Evolutionary conservation across 2,113 vertebrate genomes (phyloP).

Genomic region (Neotragus pygmaeus): DNA sequence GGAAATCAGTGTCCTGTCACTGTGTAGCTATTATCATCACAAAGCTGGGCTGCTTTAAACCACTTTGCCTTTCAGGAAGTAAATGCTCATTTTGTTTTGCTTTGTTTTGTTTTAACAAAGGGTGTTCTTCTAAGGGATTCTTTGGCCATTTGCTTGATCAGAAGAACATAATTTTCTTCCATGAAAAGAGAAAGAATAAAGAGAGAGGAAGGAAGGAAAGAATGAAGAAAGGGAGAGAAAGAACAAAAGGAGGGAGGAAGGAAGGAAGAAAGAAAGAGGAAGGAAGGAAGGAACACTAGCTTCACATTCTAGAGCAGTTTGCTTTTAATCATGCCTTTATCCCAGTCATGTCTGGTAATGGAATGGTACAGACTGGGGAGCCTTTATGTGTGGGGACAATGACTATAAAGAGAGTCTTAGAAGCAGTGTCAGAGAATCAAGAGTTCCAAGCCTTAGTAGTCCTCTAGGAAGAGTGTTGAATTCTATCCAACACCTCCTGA

Average conservation of each 20-base stretch:
- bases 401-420: background rate
- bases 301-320: background rate
- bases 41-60: background rate
- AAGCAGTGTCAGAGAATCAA: background rate
- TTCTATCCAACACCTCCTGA: background rate
- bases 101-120: background rate
- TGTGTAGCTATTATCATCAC: background rate
- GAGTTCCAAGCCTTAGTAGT: background rate
- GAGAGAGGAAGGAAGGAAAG: background rate
- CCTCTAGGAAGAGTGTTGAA: background rate
- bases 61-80: background rate
- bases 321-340: background rate
- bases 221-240: fast-evolving
- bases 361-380: background rate
- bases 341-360: background rate
- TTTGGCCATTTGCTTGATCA: background rate
- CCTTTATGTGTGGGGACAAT: background rate
- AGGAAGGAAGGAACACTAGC: background rate
- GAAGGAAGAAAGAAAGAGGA: background rate
- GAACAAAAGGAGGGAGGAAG: fast-evolving
- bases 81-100: background rate
- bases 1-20: background rate
- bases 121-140: background rate
- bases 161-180: background rate
- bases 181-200: background rate